Evolutionary conservation across 2,888 invertebrate species (phyloP).

Genomic region (Drosophila engyochracea): DNA sequence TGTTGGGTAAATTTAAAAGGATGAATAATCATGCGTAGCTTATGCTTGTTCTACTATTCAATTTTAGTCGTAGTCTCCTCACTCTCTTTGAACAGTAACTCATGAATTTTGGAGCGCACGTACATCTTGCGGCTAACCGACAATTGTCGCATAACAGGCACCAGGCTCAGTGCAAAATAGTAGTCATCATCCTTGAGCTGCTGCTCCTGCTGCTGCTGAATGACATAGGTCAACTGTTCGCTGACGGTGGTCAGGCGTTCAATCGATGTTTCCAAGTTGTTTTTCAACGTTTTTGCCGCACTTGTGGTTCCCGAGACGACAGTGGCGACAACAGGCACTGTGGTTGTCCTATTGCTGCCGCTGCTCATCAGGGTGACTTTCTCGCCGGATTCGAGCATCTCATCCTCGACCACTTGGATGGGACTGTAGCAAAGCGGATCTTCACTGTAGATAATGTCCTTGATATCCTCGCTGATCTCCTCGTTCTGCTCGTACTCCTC

Average conservation of each 20-base stretch:
- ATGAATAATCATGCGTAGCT: slow-evolving; percentile 14
- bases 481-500: slow-evolving; percentile 72
- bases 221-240: slow-evolving; percentile 65
- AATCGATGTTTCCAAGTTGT: slow-evolving; percentile 67
- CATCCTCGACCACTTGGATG: slow-evolving; percentile 71
- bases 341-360: slow-evolving; percentile 18
- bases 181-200: slow-evolving; percentile 66
- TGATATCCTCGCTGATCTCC: slow-evolving; percentile 67
- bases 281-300: slow-evolving; percentile 68
- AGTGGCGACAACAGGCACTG: slow-evolving; percentile 59
- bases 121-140: slow-evolving; percentile 67
- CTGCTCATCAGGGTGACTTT: slow-evolving; percentile 57
- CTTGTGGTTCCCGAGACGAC: slow-evolving; percentile 52
- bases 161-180: slow-evolving; percentile 68
- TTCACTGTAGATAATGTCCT: slow-evolving; percentile 71
- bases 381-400: slow-evolving; percentile 55
- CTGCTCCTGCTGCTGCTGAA: slow-evolving; percentile 72
- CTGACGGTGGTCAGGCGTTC: slow-evolving; percentile 65
- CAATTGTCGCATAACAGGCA: slow-evolving; percentile 65
- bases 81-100: slow-evolving; percentile 65
- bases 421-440: slow-evolving; percentile 71
- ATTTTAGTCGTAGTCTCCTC: slow-evolving; percentile 45
- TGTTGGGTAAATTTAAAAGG: slow-evolving; percentile 18
- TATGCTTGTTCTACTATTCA: slow-evolving; percentile 32
- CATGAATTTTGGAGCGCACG: slow-evolving; percentile 71